Evolutionary conservation across 2,113 vertebrate species (phyloP).

Genomic region (Pelmatolapia mariae): DNA sequence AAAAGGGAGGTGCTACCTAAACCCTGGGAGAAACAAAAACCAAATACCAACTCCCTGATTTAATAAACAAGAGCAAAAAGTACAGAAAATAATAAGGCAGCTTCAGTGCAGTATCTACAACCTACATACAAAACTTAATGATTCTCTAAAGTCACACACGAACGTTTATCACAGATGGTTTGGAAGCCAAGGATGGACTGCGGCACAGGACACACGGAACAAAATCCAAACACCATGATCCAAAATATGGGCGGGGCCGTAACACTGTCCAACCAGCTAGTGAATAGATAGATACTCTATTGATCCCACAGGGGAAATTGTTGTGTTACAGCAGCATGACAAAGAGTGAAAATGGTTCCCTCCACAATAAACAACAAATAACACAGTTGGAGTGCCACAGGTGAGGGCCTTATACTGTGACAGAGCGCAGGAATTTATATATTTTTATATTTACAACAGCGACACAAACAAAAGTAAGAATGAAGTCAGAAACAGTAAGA

Average conservation of each 20-base stretch:
- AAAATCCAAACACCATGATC: background rate
- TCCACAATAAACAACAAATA: background rate
- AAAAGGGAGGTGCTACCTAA: background rate
- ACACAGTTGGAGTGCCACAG: background rate
- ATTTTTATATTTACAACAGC: background rate
- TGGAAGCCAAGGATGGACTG: background rate
- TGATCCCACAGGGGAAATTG: background rate
- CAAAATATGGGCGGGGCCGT: background rate
- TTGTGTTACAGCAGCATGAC: background rate
- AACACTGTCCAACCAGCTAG: background rate
- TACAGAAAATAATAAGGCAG: background rate
- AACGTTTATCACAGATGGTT: background rate
- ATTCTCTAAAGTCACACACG: background rate
- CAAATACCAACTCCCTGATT: background rate
- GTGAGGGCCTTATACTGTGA: background rate
- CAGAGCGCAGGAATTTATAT: background rate
- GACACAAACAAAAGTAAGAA: background rate
- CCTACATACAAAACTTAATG: background rate
- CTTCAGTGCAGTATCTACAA: background rate
- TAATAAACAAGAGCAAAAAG: background rate
- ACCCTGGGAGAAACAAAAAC: background rate
- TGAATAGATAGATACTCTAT: background rate
- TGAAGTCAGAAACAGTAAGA: background rate
- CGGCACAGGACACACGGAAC: background rate
- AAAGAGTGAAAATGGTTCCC: background rate